phyloP scores from a whole-genome alignment of 2,888 invertebrate species.

The Eilema griseolum region DNA sequence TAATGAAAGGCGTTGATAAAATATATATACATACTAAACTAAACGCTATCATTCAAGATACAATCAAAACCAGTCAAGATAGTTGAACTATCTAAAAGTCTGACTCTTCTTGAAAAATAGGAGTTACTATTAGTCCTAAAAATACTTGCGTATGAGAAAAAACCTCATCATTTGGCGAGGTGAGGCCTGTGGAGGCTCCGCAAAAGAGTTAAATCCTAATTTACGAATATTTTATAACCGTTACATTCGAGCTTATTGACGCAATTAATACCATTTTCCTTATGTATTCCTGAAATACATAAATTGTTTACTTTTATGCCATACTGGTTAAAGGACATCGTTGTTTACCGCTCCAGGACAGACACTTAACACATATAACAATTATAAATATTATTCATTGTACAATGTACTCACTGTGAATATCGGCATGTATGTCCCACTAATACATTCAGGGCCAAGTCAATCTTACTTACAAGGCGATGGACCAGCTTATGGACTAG shows the following conservation, averaged over 20 bases:
- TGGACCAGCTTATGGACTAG: neutral
- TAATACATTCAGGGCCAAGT: neutral
- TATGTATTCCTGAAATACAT: neutral
- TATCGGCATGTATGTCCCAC: neutral
- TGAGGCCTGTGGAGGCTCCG: neutral
- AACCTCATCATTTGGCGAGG: too few species aligned
- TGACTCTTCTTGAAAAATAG: too few species aligned
- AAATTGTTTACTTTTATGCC: neutral
- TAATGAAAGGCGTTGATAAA: too few species aligned
- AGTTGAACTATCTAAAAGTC: too few species aligned
- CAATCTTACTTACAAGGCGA: too few species aligned
- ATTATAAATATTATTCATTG: neutral
- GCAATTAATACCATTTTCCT: neutral
- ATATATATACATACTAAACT: neutral
- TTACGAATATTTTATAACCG: neutral
- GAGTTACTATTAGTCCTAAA: too few species aligned
- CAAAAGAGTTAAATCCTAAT: neutral
- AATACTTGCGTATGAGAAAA: too few species aligned
- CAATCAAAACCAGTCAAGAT: too few species aligned
- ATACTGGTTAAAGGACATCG: neutral
- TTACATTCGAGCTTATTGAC: neutral
- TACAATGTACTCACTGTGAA: neutral
- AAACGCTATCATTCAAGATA: neutral
- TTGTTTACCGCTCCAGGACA: neutral
- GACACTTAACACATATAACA: neutral